phyloP scores from a whole-genome alignment of 2,797 vertebrate species.

The Sebastes baramenuke region DNA sequence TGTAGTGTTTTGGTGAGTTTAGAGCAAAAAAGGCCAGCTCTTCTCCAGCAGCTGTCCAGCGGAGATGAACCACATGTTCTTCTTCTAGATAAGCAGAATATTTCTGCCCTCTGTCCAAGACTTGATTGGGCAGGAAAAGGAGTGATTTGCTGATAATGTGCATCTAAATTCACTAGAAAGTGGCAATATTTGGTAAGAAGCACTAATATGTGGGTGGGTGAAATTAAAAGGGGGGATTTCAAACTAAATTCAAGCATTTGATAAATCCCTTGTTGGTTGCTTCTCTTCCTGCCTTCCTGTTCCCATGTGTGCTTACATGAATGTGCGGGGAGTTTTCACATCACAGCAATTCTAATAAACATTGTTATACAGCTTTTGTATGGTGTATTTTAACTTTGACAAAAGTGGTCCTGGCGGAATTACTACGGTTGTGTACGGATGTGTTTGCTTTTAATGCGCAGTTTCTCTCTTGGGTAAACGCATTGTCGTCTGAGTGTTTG shows the following conservation, averaged over 20 bases:
- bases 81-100: background rate
- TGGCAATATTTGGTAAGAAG: background rate
- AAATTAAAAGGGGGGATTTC: background rate
- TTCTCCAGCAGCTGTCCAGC: background rate
- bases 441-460: slow-evolving; percentile 17
- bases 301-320: background rate
- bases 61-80: background rate
- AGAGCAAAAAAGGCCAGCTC: background rate
- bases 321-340: background rate
- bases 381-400: slow-evolving; percentile 22
- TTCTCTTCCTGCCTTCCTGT: background rate
- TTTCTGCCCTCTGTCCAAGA: background rate
- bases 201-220: background rate
- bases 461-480: slow-evolving; percentile 23
- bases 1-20: slow-evolving; percentile 8
- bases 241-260: background rate
- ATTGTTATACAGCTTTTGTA: slow-evolving; percentile 28
- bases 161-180: background rate
- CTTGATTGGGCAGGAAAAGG: background rate
- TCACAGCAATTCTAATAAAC: slow-evolving; percentile 1
- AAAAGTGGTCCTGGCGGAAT: slow-evolving; percentile 10
- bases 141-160: background rate
- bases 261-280: background rate
- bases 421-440: background rate
- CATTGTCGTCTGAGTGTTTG: slow-evolving; percentile 38